Conservation (phyloP, 1,140 invertebrate genomes). For the Brachystomella parvula region DNA sequence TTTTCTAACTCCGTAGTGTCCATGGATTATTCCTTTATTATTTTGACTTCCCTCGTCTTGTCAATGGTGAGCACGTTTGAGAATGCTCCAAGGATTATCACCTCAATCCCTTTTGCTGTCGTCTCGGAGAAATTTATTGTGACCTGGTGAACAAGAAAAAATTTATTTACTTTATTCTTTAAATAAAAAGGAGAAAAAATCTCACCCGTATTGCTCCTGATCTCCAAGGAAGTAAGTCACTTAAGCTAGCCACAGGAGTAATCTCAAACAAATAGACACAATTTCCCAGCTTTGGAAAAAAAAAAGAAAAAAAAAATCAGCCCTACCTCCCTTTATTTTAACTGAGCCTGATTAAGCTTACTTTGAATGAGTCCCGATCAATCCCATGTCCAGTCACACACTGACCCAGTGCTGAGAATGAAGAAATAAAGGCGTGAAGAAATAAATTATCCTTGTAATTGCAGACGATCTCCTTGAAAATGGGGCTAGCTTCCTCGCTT, state of each 20-base stretch:
- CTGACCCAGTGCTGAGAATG: neutral
- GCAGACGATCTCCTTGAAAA: neutral
- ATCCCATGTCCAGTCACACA: neutral
- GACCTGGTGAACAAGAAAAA: no score
- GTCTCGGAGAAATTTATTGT: neutral
- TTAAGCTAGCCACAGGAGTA: neutral
- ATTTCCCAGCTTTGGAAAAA: neutral
- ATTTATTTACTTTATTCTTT: neutral
- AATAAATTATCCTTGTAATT: neutral
- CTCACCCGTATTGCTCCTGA: neutral
- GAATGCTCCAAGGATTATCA: neutral
- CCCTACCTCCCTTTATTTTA: no score
- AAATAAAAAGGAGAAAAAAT: neutral
- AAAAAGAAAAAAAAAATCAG: neutral
- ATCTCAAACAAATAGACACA: neutral
- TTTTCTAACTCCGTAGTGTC: neutral
- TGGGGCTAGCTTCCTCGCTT: neutral
- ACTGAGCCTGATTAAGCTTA: no score
- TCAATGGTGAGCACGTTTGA: neutral
- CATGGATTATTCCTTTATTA: neutral
- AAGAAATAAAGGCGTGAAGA: neutral
- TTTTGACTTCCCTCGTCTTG: neutral
- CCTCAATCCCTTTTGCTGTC: neutral
- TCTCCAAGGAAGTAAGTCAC: neutral
- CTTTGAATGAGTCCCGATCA: neutral